Base-by-base conservation (phyloP, 1,140 invertebrate genomes). In the Leptinotarsa undecemlineata region DNA sequence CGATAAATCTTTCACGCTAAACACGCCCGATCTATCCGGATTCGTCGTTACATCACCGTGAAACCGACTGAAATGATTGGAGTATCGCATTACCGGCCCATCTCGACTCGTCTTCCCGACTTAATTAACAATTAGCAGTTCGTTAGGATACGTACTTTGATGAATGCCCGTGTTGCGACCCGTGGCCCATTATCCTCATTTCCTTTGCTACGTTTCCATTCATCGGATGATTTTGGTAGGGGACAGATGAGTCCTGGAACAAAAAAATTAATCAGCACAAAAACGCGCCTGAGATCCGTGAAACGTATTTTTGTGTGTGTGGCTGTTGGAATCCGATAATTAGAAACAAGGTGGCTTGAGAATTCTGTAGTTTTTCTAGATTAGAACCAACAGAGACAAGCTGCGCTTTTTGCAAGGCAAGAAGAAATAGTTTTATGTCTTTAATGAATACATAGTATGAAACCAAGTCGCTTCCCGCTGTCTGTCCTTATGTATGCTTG, bases 181-280 rank as follows among this genome's bases (percentile, higher is more conserved):
- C 91, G 78, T 95, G 94, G 0, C 94, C 94, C 93, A 95, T 96
- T 77, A 96, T 91, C 73, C 94, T 87, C 87, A 96, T 90, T 82
- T 96, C 94, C 84, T 96, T 96, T 3, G 94, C 93, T 20, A 95
- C 90, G 80, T 92, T 94, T 26, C 93, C 93, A 83, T 95, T 95
- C 48, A 90, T 84, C 6, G 91, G 88, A 76, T 89, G 86, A 15
- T 85, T 85, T 81, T 90, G 88, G 71, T 89, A 87, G 0, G 90
- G 88, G 78, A 69, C 72, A 14, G 77, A 77, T 19, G 70, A 74
- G 23, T 78, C 80, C 80, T 81, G 51, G 47, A 78, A 79, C 48
- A 70, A 79, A 60, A 77, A 68, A 61, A 57, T 57, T 57, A 19
- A 17, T 57, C 15, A 17, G 0, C 17, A 17, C 51, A 57, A 57